These are phyloP conservation scores for Spialia ferax DNA, from an alignment of 2,888 invertebrate genomes.

Conservation along the genomic window DNA sequence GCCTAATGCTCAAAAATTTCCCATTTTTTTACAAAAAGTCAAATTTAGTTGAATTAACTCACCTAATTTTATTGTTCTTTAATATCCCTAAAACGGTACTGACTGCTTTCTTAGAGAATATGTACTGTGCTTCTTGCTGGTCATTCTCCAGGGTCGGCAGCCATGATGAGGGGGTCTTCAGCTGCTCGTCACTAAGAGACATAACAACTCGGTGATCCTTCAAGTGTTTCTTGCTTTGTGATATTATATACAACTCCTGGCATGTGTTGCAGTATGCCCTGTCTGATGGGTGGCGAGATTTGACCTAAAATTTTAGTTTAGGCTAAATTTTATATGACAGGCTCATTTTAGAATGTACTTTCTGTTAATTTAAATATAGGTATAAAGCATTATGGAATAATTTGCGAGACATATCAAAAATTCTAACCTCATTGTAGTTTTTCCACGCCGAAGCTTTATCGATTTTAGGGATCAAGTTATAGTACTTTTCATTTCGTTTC, in stretches of 20 bases:
- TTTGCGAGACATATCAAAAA: not conserved
- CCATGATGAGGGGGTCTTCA: constrained; percentile 89
- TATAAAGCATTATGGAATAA: not conserved
- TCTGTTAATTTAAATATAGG: no score
- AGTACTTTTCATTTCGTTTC: constrained; percentile 77
- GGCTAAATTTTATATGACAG: no score
- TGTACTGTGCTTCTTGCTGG: constrained; percentile 95
- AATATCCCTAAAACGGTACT: constrained; percentile 88
- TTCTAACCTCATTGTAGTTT: constrained; percentile 78
- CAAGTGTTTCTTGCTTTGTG: constrained; percentile 77
- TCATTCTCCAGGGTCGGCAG: constrained; percentile 90
- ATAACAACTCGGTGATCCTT: constrained; percentile 84
- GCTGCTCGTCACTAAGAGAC: constrained; percentile 85
- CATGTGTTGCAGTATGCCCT: constrained; percentile 90
- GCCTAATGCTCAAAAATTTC: no score
- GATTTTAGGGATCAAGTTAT: constrained; percentile 75
- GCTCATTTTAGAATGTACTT: no score
- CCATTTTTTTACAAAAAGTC: no score
- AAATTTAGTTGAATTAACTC: not conserved
- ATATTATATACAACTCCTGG: constrained; percentile 78
- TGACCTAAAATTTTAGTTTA: constrained; percentile 62
- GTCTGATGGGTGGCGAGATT: constrained; percentile 69
- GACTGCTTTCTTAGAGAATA: constrained; percentile 91
- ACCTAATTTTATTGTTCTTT: constrained; percentile 85
- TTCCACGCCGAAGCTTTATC: constrained; percentile 84